Evolutionary conservation across 1,140 invertebrate species (phyloP).

Genomic region (Laupala kohalensis): DNA sequence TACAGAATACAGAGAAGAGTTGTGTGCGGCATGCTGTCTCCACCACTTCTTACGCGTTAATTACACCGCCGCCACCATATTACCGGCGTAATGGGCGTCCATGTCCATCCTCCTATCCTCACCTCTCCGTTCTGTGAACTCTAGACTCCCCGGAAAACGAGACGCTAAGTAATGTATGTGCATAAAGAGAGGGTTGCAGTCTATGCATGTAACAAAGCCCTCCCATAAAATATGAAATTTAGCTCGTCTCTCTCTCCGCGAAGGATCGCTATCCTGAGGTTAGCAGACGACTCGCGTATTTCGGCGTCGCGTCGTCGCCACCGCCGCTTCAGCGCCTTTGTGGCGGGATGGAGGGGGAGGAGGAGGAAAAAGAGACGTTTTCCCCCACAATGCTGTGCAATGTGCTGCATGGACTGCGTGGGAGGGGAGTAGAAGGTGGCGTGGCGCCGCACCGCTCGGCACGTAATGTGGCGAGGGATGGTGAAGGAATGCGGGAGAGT

Average conservation of each 20-base stretch:
- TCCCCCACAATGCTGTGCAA: too few species aligned
- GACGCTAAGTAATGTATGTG: not conserved
- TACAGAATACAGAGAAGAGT: too few species aligned
- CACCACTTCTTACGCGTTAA: not conserved
- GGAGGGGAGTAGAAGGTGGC: too few species aligned
- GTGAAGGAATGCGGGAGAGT: too few species aligned
- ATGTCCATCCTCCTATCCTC: not conserved
- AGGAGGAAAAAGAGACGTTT: too few species aligned
- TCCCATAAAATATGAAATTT: not conserved
- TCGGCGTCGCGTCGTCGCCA: not conserved
- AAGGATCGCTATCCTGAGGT: not conserved
- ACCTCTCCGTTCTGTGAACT: not conserved
- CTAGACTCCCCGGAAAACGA: not conserved
- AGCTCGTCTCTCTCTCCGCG: too few species aligned
- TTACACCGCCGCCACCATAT: not conserved
- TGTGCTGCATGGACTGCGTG: too few species aligned
- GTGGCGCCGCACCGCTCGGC: too few species aligned
- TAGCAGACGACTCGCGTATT: not conserved
- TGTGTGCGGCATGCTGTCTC: not conserved
- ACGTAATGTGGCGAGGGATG: too few species aligned
- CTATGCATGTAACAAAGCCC: not conserved
- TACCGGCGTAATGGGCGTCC: not conserved
- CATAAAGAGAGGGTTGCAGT: not conserved
- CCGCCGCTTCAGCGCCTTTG: not conserved
- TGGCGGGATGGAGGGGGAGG: too few species aligned